These are phyloP conservation scores for Sphinx pinastri DNA, from an alignment of 2,888 invertebrate genomes.

Conservation along the genomic window DNA sequence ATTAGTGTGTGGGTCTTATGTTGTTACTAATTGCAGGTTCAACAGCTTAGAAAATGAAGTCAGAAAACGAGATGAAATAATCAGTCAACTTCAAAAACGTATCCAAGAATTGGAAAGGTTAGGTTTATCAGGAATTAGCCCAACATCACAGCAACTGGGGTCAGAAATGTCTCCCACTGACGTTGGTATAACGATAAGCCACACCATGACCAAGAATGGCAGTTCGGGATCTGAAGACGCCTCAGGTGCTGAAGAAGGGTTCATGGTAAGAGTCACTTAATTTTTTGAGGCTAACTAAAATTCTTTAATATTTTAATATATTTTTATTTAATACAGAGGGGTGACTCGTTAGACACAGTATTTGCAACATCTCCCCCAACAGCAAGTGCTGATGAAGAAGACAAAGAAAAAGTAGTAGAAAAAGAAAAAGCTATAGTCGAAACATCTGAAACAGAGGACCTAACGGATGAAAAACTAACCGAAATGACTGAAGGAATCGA, in stretches of 20 bases:
- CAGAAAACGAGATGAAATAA: constrained; percentile 91
- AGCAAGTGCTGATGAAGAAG: constrained; percentile 63
- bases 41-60: constrained; percentile 91
- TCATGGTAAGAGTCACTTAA: constrained; percentile 63
- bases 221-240: constrained; percentile 79
- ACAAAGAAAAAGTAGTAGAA: constrained; percentile 48
- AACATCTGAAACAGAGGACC: constrained; percentile 52
- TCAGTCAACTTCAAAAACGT: constrained; percentile 89
- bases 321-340: constrained; percentile 76
- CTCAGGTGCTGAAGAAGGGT: constrained; percentile 75
- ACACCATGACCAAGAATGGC: constrained; percentile 55
- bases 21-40: constrained; percentile 75
- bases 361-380: constrained; percentile 86
- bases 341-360: constrained; percentile 87
- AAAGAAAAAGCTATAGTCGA: constrained; percentile 39
- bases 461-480: constrained; percentile 70
- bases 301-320: not conserved
- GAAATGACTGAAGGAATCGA: constrained; percentile 75
- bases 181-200: constrained; percentile 36
- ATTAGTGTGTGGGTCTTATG: not conserved
- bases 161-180: constrained; percentile 35
- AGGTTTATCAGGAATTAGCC: constrained; percentile 53
- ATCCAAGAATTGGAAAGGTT: constrained; percentile 87
- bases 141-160: constrained; percentile 39
- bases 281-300: too few relatives aligned